Conservation (phyloP, 2,888 invertebrate genomes). For the Hypsopygia costalis region DNA sequence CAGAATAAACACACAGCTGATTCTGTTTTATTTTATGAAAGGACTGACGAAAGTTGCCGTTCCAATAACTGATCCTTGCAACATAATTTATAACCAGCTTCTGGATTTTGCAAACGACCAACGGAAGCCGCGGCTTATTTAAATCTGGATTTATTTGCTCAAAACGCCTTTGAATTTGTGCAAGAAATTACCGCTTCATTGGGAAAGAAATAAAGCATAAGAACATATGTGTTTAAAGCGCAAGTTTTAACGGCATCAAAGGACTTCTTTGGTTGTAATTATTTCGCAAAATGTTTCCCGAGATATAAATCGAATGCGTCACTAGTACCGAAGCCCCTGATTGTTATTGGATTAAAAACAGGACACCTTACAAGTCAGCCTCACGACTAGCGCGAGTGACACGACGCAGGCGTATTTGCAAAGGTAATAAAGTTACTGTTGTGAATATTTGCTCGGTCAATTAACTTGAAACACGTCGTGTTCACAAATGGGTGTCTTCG, state of each 20-base stretch:
- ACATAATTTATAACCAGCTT: constrained; percentile 18
- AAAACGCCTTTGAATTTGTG: constrained; percentile 7
- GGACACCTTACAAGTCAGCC: constrained; percentile 38
- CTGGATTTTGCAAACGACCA: constrained; percentile 16
- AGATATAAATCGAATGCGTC: constrained; percentile 20
- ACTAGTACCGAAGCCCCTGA: constrained; percentile 39
- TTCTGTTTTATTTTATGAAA: constrained; percentile 6
- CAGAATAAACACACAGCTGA: constrained; percentile 1
- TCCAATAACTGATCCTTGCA: constrained; percentile 11
- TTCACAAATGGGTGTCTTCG: constrained; percentile 13
- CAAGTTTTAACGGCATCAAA: no score
- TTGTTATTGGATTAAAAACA: constrained; percentile 49
- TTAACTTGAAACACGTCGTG: constrained; percentile 9
- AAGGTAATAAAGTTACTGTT: constrained; percentile 10
- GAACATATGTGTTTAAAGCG: neutral
- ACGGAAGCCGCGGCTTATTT: constrained; percentile 24
- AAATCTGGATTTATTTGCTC: constrained; percentile 22
- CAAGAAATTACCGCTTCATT: constrained; percentile 14
- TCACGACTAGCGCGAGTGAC: constrained; percentile 25
- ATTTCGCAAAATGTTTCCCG: constrained; percentile 11
- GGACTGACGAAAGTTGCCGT: constrained; percentile 8
- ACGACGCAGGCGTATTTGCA: constrained; percentile 14
- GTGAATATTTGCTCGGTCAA: constrained; percentile 4
- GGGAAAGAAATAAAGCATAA: constrained; percentile 22
- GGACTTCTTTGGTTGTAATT: constrained; percentile 4